A percentile compares a stretch with the other conserved stretches of the same genome.
phyloP scores from a whole-genome alignment of 2,888 invertebrate species.

The Stenurella melanura region DNA sequence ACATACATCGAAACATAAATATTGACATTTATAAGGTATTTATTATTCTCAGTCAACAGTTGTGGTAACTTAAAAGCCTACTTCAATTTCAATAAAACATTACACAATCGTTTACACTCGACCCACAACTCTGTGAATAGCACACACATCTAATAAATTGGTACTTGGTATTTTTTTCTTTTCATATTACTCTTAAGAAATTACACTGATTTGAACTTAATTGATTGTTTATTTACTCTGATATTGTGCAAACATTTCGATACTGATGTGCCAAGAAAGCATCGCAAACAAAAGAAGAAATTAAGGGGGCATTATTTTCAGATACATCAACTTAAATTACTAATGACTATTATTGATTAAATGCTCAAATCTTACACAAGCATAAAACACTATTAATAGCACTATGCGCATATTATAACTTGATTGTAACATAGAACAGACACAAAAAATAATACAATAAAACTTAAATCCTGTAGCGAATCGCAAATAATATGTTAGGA shows the following conservation, averaged over 20 bases:
- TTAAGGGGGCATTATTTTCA: not conserved
- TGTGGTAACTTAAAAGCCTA: constrained; percentile 21
- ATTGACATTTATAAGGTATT: constrained; percentile 31
- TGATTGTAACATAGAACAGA: no score
- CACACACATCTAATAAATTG: not conserved
- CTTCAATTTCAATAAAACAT: constrained; percentile 27
- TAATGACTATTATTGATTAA: no score
- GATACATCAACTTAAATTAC: no score
- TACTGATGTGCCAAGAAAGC: not conserved
- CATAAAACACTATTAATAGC: no score
- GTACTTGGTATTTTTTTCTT: constrained; percentile 7
- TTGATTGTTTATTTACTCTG: constrained; percentile 6
- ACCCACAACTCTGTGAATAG: constrained; percentile 19
- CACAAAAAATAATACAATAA: no score
- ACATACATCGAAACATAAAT: constrained; percentile 24
- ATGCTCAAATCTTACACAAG: no score
- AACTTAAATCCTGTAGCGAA: no score
- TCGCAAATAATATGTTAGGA: no score
- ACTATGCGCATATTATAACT: no score
- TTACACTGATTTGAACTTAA: constrained; percentile 3
- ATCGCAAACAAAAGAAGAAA: not conserved
- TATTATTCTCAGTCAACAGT: constrained; percentile 23
- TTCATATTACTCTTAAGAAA: not conserved
- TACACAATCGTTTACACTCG: constrained; percentile 23
- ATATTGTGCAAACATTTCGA: not conserved